A percentile compares a stretch with the other conserved stretches of the same genome.
Evolutionary conservation across 2,888 invertebrate genomes (phyloP).

Genomic region (Ectobius pallidus): DNA sequence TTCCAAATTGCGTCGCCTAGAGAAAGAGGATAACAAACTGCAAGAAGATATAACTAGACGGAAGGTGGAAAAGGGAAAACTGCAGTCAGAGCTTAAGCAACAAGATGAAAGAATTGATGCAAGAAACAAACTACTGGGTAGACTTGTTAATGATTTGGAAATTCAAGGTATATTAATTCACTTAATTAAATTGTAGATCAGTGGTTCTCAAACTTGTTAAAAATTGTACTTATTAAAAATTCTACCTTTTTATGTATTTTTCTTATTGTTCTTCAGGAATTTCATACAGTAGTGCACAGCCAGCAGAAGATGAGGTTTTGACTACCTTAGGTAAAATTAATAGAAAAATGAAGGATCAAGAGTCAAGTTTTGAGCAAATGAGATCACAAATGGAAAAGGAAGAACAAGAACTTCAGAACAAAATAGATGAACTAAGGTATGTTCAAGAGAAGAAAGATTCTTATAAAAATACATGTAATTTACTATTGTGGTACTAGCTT

Average conservation of each 20-base stretch:
- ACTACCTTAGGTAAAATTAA: constrained; percentile 48
- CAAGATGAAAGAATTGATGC: constrained; percentile 46
- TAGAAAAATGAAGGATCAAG: constrained; percentile 47
- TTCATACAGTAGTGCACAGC: constrained; percentile 11
- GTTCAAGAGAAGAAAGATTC: constrained; percentile 15
- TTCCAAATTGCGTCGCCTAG: background rate
- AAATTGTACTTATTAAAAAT: no score
- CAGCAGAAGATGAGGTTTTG: constrained; percentile 46
- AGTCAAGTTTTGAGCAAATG: constrained; percentile 51
- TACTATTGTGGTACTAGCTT: no score
- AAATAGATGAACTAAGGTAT: constrained; percentile 57
- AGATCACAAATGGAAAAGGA: constrained; percentile 53
- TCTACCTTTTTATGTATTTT: background rate
- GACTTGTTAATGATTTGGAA: constrained; percentile 3
- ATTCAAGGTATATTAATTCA: background rate
- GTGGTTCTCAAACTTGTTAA: background rate
- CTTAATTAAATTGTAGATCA: background rate
- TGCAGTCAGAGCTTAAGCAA: constrained; percentile 56
- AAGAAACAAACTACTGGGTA: constrained; percentile 8
- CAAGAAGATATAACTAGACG: constrained; percentile 53
- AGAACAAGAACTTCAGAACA: constrained; percentile 61
- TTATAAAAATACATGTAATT: no score
- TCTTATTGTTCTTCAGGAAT: background rate
- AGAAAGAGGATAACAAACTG: constrained; percentile 44
- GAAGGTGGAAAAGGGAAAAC: constrained; percentile 56